Percentiles rank a stretch among this genome's conserved stretches.
Evolutionary conservation across 2,888 invertebrate species (phyloP).

Genomic region (Eupithecia dodoneata): DNA sequence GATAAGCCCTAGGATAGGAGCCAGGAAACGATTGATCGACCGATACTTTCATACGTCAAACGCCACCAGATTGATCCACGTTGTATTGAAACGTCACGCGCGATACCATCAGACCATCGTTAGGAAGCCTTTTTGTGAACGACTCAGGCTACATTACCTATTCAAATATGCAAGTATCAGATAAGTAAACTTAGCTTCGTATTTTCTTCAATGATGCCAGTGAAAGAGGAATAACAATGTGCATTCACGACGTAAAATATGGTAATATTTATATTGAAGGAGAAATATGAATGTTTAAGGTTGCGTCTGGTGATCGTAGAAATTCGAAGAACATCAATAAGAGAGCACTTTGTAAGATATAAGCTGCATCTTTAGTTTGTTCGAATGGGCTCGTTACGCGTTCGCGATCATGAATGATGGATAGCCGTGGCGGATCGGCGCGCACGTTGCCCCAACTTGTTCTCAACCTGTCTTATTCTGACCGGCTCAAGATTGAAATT

Average conservation of each 20-base stretch:
- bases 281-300: slow-evolving; percentile 57
- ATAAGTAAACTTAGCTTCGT: slow-evolving; percentile 63
- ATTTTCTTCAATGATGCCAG: slow-evolving; percentile 62
- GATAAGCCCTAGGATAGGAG: slow-evolving; percentile 53
- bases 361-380: slow-evolving; percentile 62
- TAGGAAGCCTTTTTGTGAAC: slow-evolving; percentile 65
- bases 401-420: slow-evolving; percentile 75
- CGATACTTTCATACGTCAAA: slow-evolving; percentile 61
- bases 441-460: slow-evolving; percentile 53
- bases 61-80: slow-evolving; percentile 66
- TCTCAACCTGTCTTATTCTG: slow-evolving; percentile 51
- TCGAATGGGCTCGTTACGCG: slow-evolving; percentile 81
- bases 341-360: slow-evolving; percentile 42
- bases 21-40: slow-evolving; percentile 58
- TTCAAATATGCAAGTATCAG: slow-evolving; percentile 80
- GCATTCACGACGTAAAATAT: slow-evolving; percentile 58
- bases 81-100: slow-evolving; percentile 82
- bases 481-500: slow-evolving; percentile 49
- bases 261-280: slow-evolving; percentile 53
- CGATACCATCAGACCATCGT: slow-evolving; percentile 78
- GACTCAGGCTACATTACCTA: slow-evolving; percentile 68
- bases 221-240: slow-evolving; percentile 66
- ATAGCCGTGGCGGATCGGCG: slow-evolving; percentile 74
- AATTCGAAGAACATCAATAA: slow-evolving; percentile 71
- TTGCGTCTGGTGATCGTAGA: slow-evolving; percentile 54